Conservation (phyloP, 2,797 vertebrate species). For the Acipenser oxyrinchus region DNA sequence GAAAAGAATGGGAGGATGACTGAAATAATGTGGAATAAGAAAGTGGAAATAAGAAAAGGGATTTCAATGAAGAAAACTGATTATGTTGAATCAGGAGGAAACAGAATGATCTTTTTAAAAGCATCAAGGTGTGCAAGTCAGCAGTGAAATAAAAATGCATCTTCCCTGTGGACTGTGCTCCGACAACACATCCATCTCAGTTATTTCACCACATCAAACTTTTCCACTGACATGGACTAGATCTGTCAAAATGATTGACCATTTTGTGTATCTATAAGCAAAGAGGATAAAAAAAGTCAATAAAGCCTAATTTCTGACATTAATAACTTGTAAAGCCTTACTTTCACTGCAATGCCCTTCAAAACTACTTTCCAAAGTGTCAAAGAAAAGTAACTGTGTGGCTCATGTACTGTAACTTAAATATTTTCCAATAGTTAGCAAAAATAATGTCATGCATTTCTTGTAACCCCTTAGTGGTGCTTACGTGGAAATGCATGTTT, state of each 20-base stretch:
- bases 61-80: not conserved
- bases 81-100: not conserved
- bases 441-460: not conserved
- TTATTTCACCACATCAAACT: slow-evolving; percentile 14
- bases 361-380: slow-evolving; percentile 11
- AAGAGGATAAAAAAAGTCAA: slow-evolving; percentile 12
- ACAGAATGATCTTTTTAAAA: not conserved
- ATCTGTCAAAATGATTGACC: slow-evolving; percentile 19
- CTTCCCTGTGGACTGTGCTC: slow-evolving; percentile 3
- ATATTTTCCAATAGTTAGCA: slow-evolving; percentile 8
- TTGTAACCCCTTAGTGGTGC: no score
- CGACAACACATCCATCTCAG: slow-evolving; percentile 15
- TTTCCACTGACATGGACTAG: slow-evolving; percentile 7
- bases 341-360: slow-evolving; percentile 15
- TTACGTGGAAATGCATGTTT: no score
- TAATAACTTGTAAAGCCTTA: slow-evolving; percentile 15
- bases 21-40: no score
- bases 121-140: not conserved
- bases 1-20: no score
- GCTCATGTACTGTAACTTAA: not conserved
- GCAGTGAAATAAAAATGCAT: not conserved
- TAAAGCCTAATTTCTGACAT: slow-evolving; percentile 20
- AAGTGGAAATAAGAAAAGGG: no score
- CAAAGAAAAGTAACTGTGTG: not conserved
- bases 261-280: not conserved